Conservation (phyloP, 1,140 invertebrate genomes). For the Probaryconus sp. region DNA sequence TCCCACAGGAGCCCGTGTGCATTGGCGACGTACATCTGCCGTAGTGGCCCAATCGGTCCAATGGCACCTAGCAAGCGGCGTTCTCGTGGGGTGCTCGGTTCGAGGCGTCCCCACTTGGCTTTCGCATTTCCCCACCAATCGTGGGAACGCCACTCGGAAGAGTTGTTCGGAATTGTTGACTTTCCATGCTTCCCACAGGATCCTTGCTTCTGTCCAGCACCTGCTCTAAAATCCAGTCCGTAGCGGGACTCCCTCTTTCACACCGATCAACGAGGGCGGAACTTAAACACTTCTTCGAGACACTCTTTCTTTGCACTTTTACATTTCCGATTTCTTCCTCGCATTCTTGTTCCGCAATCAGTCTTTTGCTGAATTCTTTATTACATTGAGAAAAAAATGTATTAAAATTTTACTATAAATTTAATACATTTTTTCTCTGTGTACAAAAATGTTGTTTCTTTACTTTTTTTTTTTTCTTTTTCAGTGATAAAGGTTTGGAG, state of each 20-base stretch:
- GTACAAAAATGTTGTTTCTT: too few relatives aligned
- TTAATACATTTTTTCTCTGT: too few relatives aligned
- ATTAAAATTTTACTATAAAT: too few relatives aligned
- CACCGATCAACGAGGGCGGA: slow-evolving; percentile 39
- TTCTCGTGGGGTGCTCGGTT: slow-evolving; percentile 55
- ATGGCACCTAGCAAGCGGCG: slow-evolving; percentile 55
- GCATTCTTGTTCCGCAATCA: neutral
- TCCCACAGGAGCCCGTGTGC: slow-evolving; percentile 72
- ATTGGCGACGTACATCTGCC: slow-evolving; percentile 60
- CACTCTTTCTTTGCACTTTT: slow-evolving; percentile 7
- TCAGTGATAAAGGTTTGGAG: too few relatives aligned
- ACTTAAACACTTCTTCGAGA: slow-evolving; percentile 18
- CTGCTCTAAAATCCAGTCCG: slow-evolving; percentile 47
- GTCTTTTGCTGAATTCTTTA: neutral
- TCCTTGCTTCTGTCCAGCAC: slow-evolving; percentile 68
- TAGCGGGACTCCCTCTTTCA: slow-evolving; percentile 51
- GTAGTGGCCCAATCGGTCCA: slow-evolving; percentile 68
- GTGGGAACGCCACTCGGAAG: slow-evolving; percentile 77
- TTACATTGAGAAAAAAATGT: too few relatives aligned
- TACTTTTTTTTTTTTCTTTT: too few relatives aligned
- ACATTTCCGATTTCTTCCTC: neutral
- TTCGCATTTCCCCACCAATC: slow-evolving; percentile 65
- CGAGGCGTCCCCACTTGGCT: slow-evolving; percentile 36
- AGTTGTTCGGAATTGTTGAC: slow-evolving; percentile 74
- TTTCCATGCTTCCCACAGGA: slow-evolving; percentile 78